Conservation (phyloP, 2,797 vertebrate species). For the Chelidonichthys spinosus region DNA sequence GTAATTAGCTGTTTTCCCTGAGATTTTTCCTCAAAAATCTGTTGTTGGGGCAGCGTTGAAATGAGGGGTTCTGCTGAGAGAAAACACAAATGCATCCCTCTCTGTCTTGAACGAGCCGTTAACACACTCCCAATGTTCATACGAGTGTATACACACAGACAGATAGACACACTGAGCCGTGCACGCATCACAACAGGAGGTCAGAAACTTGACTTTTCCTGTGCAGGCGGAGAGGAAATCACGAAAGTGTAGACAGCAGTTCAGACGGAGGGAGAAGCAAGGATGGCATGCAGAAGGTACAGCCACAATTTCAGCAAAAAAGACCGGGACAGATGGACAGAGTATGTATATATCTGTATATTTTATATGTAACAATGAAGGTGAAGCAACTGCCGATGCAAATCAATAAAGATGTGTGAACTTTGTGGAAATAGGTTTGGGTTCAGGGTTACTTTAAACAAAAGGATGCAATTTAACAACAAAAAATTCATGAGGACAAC, state of each 20-base stretch:
- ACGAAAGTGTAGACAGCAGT: slow-evolving; percentile 16
- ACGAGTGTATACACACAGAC: background rate
- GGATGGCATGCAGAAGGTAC: background rate
- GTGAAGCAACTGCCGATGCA: background rate
- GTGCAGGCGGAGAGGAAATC: slow-evolving; percentile 35
- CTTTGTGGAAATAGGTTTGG: background rate
- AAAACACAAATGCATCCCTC: slow-evolving; percentile 11
- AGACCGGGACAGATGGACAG: slow-evolving; percentile 3
- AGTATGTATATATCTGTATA: background rate
- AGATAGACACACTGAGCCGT: slow-evolving; percentile 16
- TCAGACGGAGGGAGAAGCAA: slow-evolving; percentile 29
- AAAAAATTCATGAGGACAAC: background rate
- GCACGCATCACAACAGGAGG: slow-evolving; percentile 45
- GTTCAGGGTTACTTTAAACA: background rate
- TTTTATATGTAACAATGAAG: background rate
- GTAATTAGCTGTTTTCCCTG: slow-evolving; percentile 40
- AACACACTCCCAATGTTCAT: slow-evolving; percentile 10
- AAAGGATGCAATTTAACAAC: background rate
- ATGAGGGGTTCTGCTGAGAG: slow-evolving; percentile 8
- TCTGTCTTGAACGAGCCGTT: slow-evolving; percentile 24
- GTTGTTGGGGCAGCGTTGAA: slow-evolving; percentile 1
- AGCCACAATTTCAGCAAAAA: slow-evolving; percentile 15
- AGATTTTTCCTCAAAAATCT: slow-evolving; percentile 26
- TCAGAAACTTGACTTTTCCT: slow-evolving; percentile 39
- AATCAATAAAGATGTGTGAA: background rate